Percentiles rank a stretch among this genome's conserved stretches.
These are phyloP conservation scores for Sycon ciliatum DNA, from an alignment of 37 sponge, comb jelly and placozoan species.

Conservation along the genomic window DNA sequence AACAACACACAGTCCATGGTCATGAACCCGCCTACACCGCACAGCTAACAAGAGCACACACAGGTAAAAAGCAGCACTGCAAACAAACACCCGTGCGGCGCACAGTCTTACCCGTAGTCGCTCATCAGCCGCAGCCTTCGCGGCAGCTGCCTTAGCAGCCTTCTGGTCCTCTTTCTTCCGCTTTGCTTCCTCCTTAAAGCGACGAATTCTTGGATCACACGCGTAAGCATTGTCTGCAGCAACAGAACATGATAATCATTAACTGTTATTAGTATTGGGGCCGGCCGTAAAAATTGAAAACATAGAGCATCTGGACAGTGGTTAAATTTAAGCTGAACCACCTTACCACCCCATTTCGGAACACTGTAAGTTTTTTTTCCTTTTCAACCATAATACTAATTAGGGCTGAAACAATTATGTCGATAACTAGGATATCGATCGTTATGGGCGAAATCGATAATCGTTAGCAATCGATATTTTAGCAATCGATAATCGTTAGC, in stretches of 20 bases:
- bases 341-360: no score
- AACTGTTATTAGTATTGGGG: background rate
- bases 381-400: no score
- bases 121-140: conserved; percentile 38
- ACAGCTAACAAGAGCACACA: no score
- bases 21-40: no score
- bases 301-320: background rate
- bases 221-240: conserved; percentile 67
- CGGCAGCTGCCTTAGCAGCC: conserved; percentile 62
- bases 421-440: no score
- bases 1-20: background rate
- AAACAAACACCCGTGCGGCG: no score
- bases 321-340: background rate
- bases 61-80: no score
- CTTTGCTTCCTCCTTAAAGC: conserved; percentile 68
- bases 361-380: no score
- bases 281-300: background rate
- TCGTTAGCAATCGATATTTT: no score
- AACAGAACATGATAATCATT: background rate
- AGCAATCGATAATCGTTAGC: no score
- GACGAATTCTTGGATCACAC: conserved; percentile 78
- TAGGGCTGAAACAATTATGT: no score
- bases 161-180: conserved; percentile 60
- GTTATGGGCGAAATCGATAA: no score
- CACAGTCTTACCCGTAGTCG: conserved; percentile 32